These are phyloP conservation scores for Arizona elegans DNA, from an alignment of 2,113 vertebrate genomes.

Conservation along the genomic window DNA sequence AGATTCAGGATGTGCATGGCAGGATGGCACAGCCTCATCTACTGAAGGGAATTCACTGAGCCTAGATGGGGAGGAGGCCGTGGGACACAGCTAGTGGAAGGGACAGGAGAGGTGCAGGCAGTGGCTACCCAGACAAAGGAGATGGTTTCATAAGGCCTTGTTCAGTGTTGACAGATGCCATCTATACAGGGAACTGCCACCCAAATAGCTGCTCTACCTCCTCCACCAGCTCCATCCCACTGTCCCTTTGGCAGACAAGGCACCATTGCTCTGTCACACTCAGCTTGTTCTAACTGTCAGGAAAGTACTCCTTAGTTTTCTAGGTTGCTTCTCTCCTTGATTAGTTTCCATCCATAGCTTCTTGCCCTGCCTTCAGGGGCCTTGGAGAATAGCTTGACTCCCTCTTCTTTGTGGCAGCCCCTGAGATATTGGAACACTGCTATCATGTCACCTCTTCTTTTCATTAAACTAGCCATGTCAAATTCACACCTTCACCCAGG, in stretches of 20 bases:
- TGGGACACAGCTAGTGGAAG: background rate
- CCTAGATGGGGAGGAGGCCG: background rate
- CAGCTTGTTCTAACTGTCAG: background rate
- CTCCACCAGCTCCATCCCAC: background rate
- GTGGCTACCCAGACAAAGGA: background rate
- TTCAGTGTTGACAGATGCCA: background rate
- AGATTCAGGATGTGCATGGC: background rate
- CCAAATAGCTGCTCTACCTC: background rate
- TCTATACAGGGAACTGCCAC: background rate
- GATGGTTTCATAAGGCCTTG: background rate
- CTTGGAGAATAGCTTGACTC: background rate
- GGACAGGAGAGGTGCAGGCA: too few relatives aligned
- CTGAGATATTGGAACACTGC: background rate
- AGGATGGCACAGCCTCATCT: background rate
- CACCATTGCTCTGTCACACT: background rate
- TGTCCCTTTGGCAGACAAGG: background rate
- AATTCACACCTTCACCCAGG: background rate
- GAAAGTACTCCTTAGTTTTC: background rate
- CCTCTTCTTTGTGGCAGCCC: background rate
- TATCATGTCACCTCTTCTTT: background rate
- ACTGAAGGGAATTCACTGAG: background rate
- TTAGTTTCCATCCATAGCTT: background rate
- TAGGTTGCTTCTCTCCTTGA: background rate
- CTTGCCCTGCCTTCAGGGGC: background rate
- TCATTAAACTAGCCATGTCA: background rate